Base-by-base conservation (phyloP, 1,140 invertebrate genomes). In the Odontomachus brunneus region DNA sequence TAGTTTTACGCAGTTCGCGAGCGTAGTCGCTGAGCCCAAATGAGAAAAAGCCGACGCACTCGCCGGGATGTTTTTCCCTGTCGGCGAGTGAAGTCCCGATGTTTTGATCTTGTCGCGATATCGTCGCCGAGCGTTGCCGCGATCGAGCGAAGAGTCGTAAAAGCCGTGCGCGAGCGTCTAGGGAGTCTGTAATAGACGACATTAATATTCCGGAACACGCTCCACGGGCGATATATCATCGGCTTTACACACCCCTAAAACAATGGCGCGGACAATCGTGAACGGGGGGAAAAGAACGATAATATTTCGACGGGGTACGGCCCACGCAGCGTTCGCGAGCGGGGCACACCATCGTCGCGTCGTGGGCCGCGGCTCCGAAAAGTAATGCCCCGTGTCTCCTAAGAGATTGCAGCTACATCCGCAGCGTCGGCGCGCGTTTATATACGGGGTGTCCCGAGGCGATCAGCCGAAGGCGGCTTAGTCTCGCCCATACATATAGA, bases 191-290 rank as follows among this genome's bases (percentile, higher is more conserved):
- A 88, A 88, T 88, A 88, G 76, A 85, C 57, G 57, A 53, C 87
- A 88, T 88, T 88, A 88, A 88, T 88, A 88, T 88, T 88, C 87
- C 66, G 55, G 73, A 85, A 88, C 86, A 88, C 76, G 76, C 60
- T 87, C 60, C 33, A 57, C 9, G 57, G 26, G 62, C 87, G 87
- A 88, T 88, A 88, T 88, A 88, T 88, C 86, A 88, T 88, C 78
- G 84, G 83, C 71, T 88, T 88, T 85, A 84, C 83, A 88, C 86
- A 88, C 87, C 87, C 86, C 86, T 88, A 88, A 88, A 83, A 88
- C 87, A 88, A 88, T 88, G 87, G 87, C 72, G 83, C 76, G 29
- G 71, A 75, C 85, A 80, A 84, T 69, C 55, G 69, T 38, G 53
- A 49, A 9, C n/a, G 33, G 2, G 59, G 29, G n/a, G 33, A 57